Evolutionary conservation across 2,113 vertebrate species (phyloP), one percentile per base, ranked within the genome.

Genomic region (Perognathus longimembris): DNA sequence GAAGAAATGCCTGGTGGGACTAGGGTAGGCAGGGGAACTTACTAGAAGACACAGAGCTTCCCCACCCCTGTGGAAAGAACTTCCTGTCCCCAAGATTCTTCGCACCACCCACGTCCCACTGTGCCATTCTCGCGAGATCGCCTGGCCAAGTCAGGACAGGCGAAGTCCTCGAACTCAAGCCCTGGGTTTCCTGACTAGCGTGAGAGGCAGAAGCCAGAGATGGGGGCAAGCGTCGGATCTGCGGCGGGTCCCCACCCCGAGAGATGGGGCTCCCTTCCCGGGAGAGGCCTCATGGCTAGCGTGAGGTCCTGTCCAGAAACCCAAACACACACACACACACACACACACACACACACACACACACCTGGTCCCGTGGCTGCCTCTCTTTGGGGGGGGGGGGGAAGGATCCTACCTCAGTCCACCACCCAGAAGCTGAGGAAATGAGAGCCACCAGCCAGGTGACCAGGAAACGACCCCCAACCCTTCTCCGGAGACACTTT

Each of bases 321-420:
- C 75, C 30, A 85, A 45, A 20, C 2, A 1, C 4, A 0, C 5
- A 0, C 0, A 1, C 1, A 0, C 11, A 4, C 12, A 6, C 3
- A 26, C 26, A 45, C 45, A 45, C 42, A 45, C 42, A 50, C 17
- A n/a, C 38, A 64, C 57, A 20, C n/a, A 21, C 50, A 1, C 32
- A n/a, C 21, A 50, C 0, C n/a, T 1, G 42, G 45, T 21, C 30
- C 63, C 1, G 0, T 28, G 32, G 40, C 57, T 76, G 77, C 71
- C 50, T n/a, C 15, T 66, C 42, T 67, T 2, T 32, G 32, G 40
- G 1, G 26, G 10, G 28, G 40, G 1, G 30, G 7, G 4, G 3
- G 5, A 50, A 24, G 3, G n/a, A 15, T 36, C 67, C 1, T 45
- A 0, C 36, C 66, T n/a, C 79, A n/a, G 20, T 67, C 73, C 57